Evolutionary conservation across 2,888 invertebrate genomes (phyloP), one percentile per base, ranked within the genome.

Genomic region (Plebejus melissa): DNA sequence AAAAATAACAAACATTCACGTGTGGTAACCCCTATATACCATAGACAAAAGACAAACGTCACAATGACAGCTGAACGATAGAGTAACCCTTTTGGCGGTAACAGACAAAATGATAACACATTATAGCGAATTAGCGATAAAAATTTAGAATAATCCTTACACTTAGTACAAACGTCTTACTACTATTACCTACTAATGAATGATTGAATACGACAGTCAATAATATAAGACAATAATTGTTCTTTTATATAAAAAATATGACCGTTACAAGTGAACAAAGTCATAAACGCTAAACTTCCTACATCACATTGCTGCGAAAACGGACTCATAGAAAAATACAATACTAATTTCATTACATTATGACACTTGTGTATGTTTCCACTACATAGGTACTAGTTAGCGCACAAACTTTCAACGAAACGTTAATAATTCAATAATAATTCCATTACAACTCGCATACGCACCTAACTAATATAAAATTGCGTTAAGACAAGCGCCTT

Each of bases 401-500:
- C 81, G 80, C 80, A 80, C 75, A 78, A 74, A 75, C 78, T 71
- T 77, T 69, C 71, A 77, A 76, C 70, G 32, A 71, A 76, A 38
- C 75, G 75, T 78, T 74, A 71, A 77, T 78, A 75, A 77, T 78
- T 69, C 79, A 80, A 77, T 58, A 79, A 80, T 77, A 79, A 77
- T 77, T 77, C 75, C 70, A 78, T 80, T 79, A 79, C 76, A 77
- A 76, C 78, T 77, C 76, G 78, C 79, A 78, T 80, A 82, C 78
- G 80, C 76, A 77, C 82, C 79, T 77, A 81, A 81, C 79, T 80
- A 80, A 82, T 79, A 82, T 79, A 82, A 82, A 83, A 85, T 84
- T 82, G 83, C 84, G 79, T 81, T 81, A 65, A 36, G 32, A 65
- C 32, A 87, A 87, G 86, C 86, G 84, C 84, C 83, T 81, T 84